phyloP scores from a whole-genome alignment of 2,113 vertebrate genomes.

The Hippolais icterina region DNA sequence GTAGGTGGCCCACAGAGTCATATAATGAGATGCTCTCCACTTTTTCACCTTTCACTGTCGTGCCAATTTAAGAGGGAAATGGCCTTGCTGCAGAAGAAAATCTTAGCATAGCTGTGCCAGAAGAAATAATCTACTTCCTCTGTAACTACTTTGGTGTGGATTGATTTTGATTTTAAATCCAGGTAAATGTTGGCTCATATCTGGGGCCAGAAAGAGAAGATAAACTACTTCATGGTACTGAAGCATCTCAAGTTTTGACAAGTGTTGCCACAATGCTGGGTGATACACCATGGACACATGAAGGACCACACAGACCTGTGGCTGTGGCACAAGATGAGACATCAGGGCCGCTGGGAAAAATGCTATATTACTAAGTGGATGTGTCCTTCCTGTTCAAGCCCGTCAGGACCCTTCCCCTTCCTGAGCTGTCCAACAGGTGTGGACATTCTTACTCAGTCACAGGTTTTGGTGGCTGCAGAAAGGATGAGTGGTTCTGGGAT shows the following conservation, averaged over 20 bases:
- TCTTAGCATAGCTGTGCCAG: neutral
- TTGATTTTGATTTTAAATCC: neutral
- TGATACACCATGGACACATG: fast-evolving
- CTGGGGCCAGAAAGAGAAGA: neutral
- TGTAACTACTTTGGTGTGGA: neutral
- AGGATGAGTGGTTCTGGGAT: neutral
- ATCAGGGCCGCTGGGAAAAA: neutral
- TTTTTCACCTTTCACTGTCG: neutral
- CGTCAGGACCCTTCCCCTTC: neutral
- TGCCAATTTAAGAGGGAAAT: neutral
- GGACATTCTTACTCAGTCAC: neutral
- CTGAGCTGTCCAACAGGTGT: neutral
- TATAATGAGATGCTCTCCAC: neutral
- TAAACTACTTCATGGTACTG: neutral
- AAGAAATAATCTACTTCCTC: neutral
- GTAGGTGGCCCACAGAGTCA: neutral
- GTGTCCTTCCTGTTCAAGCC: neutral
- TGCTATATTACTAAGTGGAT: fast-evolving
- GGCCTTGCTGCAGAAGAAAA: neutral
- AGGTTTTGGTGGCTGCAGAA: neutral
- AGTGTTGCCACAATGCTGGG: neutral
- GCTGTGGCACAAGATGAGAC: neutral
- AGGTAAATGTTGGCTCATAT: neutral
- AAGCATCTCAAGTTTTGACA: neutral
- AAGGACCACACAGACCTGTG: neutral